These are phyloP conservation scores for Sebastes minor DNA, from an alignment of 2,797 vertebrate species.

Conservation along the genomic window DNA sequence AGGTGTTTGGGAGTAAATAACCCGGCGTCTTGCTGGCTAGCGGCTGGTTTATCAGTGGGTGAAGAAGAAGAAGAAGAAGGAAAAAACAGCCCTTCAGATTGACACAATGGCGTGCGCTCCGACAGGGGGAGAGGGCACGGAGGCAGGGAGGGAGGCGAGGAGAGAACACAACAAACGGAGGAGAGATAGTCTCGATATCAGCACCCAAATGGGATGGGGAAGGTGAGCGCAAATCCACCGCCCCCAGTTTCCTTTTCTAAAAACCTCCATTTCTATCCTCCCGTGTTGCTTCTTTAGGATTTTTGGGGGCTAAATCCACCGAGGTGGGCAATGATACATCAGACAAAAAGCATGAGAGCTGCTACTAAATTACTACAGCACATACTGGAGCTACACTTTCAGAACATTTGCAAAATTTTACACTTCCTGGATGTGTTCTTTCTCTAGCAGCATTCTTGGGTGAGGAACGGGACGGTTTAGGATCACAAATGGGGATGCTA, in stretches of 20 bases:
- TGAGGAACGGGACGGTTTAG: slow-evolving; percentile 78
- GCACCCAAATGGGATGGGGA: slow-evolving; percentile 71
- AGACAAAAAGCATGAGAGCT: slow-evolving; percentile 45
- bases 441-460: slow-evolving; percentile 27
- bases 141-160: slow-evolving; percentile 54
- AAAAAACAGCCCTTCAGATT: slow-evolving; percentile 72
- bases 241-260: slow-evolving; percentile 71
- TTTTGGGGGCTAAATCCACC: slow-evolving; percentile 55
- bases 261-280: slow-evolving; percentile 31
- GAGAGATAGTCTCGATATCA: slow-evolving; percentile 77
- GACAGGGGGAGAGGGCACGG: slow-evolving; percentile 73
- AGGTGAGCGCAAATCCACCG: slow-evolving; percentile 74
- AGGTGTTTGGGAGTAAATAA: slow-evolving; percentile 76
- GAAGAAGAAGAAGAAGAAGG: slow-evolving; percentile 47
- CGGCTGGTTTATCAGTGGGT: slow-evolving; percentile 70
- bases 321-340: slow-evolving; percentile 50
- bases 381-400: slow-evolving; percentile 28
- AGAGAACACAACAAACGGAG: slow-evolving; percentile 69
- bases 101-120: slow-evolving; percentile 75
- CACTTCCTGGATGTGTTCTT: slow-evolving; percentile 25
- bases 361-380: slow-evolving; percentile 53
- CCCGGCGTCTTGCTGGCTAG: slow-evolving; percentile 65
- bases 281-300: slow-evolving; percentile 54
- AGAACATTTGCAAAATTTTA: slow-evolving; percentile 51
- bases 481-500: slow-evolving; percentile 86